Conservation (phyloP, 2,113 vertebrate genomes). For the Pterophyllum scalare region DNA sequence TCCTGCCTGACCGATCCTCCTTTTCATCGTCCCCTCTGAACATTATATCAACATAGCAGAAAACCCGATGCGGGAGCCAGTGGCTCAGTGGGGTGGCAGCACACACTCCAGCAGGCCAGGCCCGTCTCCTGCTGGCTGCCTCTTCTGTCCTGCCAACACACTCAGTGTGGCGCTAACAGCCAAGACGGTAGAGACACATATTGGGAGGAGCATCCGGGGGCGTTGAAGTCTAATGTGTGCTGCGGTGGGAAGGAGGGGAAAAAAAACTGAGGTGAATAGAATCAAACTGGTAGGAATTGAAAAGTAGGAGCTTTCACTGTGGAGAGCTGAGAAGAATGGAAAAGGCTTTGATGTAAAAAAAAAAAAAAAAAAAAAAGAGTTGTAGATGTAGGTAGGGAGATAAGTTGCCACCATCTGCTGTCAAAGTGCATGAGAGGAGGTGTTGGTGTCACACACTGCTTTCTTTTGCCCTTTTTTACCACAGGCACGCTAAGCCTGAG, state of each 20-base stretch:
- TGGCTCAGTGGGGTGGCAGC: constrained; percentile 44
- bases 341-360: constrained; percentile 16
- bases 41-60: background rate
- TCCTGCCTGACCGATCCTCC: background rate
- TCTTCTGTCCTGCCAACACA: constrained; percentile 66
- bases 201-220: constrained; percentile 9
- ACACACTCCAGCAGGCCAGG: constrained; percentile 46
- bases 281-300: constrained; percentile 31
- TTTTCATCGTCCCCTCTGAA: constrained; percentile 38
- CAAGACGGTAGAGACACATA: constrained; percentile 14
- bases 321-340: constrained; percentile 12
- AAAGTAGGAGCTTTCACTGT: constrained; percentile 16
- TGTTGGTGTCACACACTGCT: constrained; percentile 15
- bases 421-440: constrained; percentile 14
- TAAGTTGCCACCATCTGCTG: constrained; percentile 17
- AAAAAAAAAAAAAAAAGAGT: background rate
- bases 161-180: constrained; percentile 55
- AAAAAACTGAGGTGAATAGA: constrained; percentile 21
- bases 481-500: background rate
- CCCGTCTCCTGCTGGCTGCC: constrained; percentile 56
- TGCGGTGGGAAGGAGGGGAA: background rate
- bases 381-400: constrained; percentile 29
- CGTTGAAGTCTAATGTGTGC: background rate
- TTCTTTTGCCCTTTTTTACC: constrained; percentile 32
- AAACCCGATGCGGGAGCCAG: constrained; percentile 29